Evolutionary conservation across 2,888 invertebrate genomes (phyloP), one percentile per base, ranked within the genome.

Genomic region (Agrenia bidenticulata): DNA sequence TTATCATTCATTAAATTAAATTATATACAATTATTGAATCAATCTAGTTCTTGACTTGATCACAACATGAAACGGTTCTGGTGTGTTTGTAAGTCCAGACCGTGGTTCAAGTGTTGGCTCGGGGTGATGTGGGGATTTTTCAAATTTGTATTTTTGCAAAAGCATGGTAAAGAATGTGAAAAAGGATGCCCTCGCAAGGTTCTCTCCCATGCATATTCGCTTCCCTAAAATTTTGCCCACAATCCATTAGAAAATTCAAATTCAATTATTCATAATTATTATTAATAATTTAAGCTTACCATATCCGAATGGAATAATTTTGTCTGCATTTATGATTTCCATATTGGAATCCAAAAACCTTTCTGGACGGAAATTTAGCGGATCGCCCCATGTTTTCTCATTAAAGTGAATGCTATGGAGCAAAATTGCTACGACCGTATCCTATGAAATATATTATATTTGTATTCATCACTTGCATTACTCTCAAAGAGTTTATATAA

Each of bases 91-190:
- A 24, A 65, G 49, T 17, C 65, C 65, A 50, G 27, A 17, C 27
- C 55, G 19, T 1, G 45, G 49, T 17, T 50, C 39, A 11, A 45
- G n/a, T 26, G 61, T 37, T 2, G 65, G 61, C 1, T 27, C 23
- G 5, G 39, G 54, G 42, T 63, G 60, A 1, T 19, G 7, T 0
- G 65, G 57, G 0, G 63, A 41, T 41, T 53, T 37, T 11, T n/a
- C 24, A 50, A 72, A 67, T 9, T 42, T 54, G 45, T 68, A 72
- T 11, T 66, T 65, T 59, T 72, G 72, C 23, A 70, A 39, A 11
- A 72, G 24, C 1, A 61, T 41, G 1, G 66, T 66, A 54, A 72
- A 64, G 39, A 67, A 72, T 21, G 56, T 64, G 39, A 72, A 72
- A 7, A 72, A 39, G 17, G 67, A 59, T 2, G 66, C 59, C 39